Percentiles rank a stretch among this genome's conserved stretches.
These are phyloP conservation scores for Gnathonemus echidnorhynchus DNA, from an alignment of 2,113 vertebrate species.

Conservation along the genomic window DNA sequence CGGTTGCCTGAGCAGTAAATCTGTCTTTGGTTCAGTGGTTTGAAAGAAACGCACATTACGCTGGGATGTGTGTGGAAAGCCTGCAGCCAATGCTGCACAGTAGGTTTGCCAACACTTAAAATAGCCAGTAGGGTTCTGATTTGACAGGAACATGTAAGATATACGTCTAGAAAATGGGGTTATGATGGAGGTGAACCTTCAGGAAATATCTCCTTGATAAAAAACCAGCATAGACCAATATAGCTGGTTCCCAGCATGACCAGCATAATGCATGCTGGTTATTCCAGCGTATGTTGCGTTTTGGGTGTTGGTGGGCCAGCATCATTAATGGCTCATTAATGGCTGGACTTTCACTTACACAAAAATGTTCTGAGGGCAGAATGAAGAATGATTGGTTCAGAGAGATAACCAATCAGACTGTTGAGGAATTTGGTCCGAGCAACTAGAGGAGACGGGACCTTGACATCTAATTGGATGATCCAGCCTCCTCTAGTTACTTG, in stretches of 20 bases:
- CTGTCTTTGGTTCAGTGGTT: constrained; percentile 42
- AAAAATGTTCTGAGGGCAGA: background rate
- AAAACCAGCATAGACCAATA: background rate
- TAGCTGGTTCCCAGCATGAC: background rate
- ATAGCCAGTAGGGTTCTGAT: background rate
- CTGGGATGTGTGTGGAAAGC: constrained; percentile 45
- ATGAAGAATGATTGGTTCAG: background rate
- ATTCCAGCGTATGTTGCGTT: background rate
- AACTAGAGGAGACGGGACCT: background rate
- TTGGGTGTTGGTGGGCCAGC: background rate
- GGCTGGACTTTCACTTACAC: background rate
- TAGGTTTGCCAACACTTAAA: background rate
- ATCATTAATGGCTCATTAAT: background rate
- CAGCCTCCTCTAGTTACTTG: background rate
- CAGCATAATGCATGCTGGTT: background rate
- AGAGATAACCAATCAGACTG: background rate
- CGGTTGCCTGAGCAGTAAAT: constrained; percentile 36
- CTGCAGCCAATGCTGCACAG: constrained; percentile 22
- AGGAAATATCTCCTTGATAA: background rate
- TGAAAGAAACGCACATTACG: constrained; percentile 22
- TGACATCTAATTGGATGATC: background rate
- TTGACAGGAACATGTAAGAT: background rate
- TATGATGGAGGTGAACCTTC: background rate
- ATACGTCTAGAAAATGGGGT: background rate
- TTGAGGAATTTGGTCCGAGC: background rate